phyloP scores from a whole-genome alignment of 2,113 vertebrate species.

The Brevimyrus niger region DNA sequence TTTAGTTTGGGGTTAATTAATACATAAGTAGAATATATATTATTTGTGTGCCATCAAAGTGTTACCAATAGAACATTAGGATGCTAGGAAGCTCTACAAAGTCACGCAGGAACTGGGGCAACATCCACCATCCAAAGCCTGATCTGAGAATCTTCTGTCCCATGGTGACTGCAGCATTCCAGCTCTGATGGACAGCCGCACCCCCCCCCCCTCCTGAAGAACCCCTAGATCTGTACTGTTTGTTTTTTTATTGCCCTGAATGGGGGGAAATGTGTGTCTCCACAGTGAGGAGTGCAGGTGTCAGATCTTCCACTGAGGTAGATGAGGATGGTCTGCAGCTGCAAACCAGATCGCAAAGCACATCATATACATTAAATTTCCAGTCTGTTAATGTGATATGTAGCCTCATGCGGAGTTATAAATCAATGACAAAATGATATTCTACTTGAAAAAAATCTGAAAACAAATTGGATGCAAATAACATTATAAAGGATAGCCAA shows the following conservation, averaged over 20 bases:
- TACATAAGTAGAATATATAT: neutral
- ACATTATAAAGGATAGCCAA: too few species aligned
- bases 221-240: slow-evolving; percentile 58
- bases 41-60: neutral
- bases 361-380: neutral
- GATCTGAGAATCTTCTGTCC: slow-evolving; percentile 45
- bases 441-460: neutral
- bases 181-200: slow-evolving; percentile 25
- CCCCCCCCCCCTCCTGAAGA: neutral
- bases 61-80: neutral
- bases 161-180: slow-evolving; percentile 43
- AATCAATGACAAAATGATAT: neutral
- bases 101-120: slow-evolving; percentile 25
- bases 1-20: neutral
- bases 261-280: slow-evolving; percentile 60
- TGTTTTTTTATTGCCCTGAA: slow-evolving; percentile 68
- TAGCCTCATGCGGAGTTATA: neutral
- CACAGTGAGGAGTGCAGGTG: slow-evolving; percentile 51
- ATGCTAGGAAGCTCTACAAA: slow-evolving; percentile 22
- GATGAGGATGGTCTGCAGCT: neutral
- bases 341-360: neutral
- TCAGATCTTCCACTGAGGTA: slow-evolving; percentile 41
- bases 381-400: neutral
- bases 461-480: too few species aligned
- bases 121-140: slow-evolving; percentile 24